A percentile compares a stretch with the other conserved stretches of the same genome.
These are phyloP conservation scores for Sula dactylatra DNA, from an alignment of 2,113 vertebrate genomes.

Conservation along the genomic window DNA sequence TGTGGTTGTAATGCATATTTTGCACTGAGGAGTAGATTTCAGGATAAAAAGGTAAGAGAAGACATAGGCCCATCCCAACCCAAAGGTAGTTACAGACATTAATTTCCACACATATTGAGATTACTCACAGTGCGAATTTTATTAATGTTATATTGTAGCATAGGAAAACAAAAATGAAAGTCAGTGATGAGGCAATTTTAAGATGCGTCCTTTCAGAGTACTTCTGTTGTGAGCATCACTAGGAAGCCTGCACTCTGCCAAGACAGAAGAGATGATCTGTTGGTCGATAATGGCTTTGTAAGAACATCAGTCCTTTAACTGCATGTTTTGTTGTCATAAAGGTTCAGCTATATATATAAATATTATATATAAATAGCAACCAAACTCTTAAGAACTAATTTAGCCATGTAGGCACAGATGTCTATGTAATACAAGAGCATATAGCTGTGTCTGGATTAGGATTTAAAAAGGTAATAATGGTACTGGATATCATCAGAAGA, in stretches of 20 bases:
- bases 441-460: neutral
- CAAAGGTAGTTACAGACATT: neutral
- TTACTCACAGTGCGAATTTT: neutral
- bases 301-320: neutral
- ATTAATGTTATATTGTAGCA: neutral
- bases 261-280: neutral
- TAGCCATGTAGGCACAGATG: neutral
- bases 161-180: neutral
- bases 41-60: neutral
- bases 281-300: neutral
- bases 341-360: neutral
- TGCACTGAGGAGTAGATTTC: neutral
- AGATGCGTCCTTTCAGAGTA: neutral
- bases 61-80: neutral
- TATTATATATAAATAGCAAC: neutral
- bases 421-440: neutral
- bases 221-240: neutral
- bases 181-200: neutral
- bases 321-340: conserved; percentile 7
- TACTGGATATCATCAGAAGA: neutral
- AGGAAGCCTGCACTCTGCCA: neutral
- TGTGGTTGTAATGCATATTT: neutral
- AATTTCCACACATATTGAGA: neutral
- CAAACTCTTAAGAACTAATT: conserved; percentile 16
- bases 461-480: neutral